Percentiles rank a stretch among this genome's conserved stretches.
Evolutionary conservation across 2,113 vertebrate species (phyloP).

Genomic region (Scortum barcoo): DNA sequence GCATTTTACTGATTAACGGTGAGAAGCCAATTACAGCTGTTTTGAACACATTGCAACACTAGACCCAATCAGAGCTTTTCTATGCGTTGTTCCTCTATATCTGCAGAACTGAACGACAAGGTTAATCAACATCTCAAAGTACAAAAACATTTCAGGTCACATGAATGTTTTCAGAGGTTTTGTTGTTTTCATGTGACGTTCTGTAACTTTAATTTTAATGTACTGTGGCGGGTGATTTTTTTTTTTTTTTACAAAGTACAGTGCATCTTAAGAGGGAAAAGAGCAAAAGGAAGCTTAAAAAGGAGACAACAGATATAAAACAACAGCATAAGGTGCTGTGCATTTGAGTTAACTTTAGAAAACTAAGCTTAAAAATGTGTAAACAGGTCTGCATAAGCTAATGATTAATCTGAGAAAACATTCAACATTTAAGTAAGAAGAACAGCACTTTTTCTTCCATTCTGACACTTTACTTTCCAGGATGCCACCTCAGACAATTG

Average conservation of each 20-base stretch:
- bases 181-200: constrained; percentile 8
- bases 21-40: neutral
- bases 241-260: constrained; percentile 33
- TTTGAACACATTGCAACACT: neutral
- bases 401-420: constrained; percentile 45
- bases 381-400: constrained; percentile 49
- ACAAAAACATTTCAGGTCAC: constrained; percentile 43
- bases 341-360: neutral
- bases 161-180: constrained; percentile 29
- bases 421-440: constrained; percentile 52
- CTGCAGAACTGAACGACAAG: neutral
- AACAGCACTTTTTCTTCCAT: constrained; percentile 42
- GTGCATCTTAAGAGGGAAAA: constrained; percentile 5
- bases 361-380: constrained; percentile 38
- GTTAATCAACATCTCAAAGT: constrained; percentile 18
- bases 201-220: constrained; percentile 28
- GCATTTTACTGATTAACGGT: neutral
- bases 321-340: constrained; percentile 10
- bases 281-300: neutral
- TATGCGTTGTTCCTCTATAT: neutral
- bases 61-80: constrained; percentile 4
- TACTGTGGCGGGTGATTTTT: constrained; percentile 25
- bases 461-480: constrained; percentile 19
- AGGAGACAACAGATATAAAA: constrained; percentile 9
- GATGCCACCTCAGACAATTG: constrained; percentile 48